Conservation (phyloP, 92 coral and sea anemone species). For the Epizoanthus rinbou region DNA sequence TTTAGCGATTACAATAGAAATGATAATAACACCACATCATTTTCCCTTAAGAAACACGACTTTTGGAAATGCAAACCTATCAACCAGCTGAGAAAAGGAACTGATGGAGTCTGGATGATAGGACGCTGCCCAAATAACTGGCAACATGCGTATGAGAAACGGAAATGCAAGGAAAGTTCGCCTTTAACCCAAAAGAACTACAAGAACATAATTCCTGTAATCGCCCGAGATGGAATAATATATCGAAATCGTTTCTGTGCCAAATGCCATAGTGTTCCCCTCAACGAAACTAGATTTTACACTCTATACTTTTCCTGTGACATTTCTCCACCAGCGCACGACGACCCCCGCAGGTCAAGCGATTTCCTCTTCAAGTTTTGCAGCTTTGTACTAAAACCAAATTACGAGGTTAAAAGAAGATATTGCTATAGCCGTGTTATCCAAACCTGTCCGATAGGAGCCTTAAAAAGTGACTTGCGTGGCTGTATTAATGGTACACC, state of each 20-base stretch:
- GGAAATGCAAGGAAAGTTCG: too few relatives aligned
- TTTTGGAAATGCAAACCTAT: not conserved
- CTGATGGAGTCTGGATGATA: not conserved
- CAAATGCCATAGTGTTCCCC: slow-evolving; percentile 22
- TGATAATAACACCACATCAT: too few relatives aligned
- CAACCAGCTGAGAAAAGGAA: not conserved
- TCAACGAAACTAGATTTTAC: not conserved
- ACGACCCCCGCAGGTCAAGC: not conserved
- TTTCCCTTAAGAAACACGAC: not conserved
- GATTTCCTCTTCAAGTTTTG: not conserved
- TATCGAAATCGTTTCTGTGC: slow-evolving; percentile 56
- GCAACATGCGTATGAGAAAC: too few relatives aligned
- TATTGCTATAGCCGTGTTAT: not conserved
- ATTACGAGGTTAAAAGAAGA: not conserved
- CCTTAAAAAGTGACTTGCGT: too few relatives aligned
- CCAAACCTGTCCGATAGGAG: not conserved
- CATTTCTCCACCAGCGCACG: too few relatives aligned
- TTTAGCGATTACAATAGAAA: too few relatives aligned
- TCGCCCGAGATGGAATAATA: slow-evolving; percentile 31
- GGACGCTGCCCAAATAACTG: not conserved
- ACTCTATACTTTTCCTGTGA: too few relatives aligned
- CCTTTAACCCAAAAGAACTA: not conserved
- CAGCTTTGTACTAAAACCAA: not conserved
- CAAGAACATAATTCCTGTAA: slow-evolving; percentile 37
- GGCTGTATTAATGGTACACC: too few relatives aligned